Evolutionary conservation across 2,797 vertebrate species (phyloP), one percentile per base, ranked within the genome.

Genomic region (Sebastes diaconus): DNA sequence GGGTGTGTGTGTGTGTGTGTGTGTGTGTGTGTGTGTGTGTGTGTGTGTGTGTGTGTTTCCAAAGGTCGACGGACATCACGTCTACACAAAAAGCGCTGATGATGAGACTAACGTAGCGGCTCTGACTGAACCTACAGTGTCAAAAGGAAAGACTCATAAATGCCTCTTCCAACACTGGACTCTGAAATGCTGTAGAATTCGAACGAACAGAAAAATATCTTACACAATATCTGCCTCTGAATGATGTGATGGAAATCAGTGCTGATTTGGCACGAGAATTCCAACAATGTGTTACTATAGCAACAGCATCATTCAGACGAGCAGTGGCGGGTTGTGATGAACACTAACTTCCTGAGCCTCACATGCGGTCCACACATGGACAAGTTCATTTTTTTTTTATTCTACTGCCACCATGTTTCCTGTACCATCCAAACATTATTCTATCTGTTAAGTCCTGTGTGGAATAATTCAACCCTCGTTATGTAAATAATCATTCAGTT

Each of bases 261-360:
- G 59, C 75, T 14, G 30, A 77, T 73, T 66, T 66, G 52, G 70
- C 68, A 72, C 2, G 9, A 67, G 73, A 67, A 67, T 66, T 66
- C 54, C 63, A 73, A 68, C 70, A 69, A 68, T n/a, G 61, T 4
- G 79, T 88, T 82, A 46, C 88, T 77, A 85, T 88, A 82, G 87
- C 86, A 90, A 92, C 85, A 74, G 77, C 64, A 85, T 73, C 81
- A 59, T 32, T 65, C 36, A 22, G 24, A 63, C 13, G 11, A 68
- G 50, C 36, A 0, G 57, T 58, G 73, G 67, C 10, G 8, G 46
- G 46, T 22, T 39, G 57, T 16, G 54, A 79, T 18, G 52, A 69
- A 67, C 72, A 61, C 67, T 34, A 86, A 85, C 73, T 87, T 85
- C 84, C 68, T 63, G 54, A 84, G 61, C 67, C 57, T 69, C 57